Percentiles rank a stretch among this genome's conserved stretches.
These are phyloP conservation scores for Pachymerium ferrugineum DNA, from an alignment of 2,888 invertebrate species.

Conservation along the genomic window DNA sequence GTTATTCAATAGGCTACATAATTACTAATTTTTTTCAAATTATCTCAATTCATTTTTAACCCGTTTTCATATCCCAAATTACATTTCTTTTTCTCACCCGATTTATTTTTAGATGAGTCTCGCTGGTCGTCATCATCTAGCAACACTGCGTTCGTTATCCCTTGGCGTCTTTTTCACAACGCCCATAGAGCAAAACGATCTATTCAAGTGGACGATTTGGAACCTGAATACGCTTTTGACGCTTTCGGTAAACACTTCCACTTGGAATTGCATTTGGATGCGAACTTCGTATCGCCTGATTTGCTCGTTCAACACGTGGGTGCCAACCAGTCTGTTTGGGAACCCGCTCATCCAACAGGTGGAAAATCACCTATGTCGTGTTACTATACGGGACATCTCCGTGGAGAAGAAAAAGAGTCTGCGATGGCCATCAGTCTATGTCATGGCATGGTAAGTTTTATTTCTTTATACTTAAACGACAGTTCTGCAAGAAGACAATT, in stretches of 20 bases:
- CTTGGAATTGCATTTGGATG: background rate
- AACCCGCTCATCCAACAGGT: background rate
- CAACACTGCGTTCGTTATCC: background rate
- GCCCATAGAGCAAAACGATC: background rate
- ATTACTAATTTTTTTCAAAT: too few relatives aligned
- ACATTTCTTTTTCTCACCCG: background rate
- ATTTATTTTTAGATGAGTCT: background rate
- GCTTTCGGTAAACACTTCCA: background rate
- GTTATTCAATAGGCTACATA: too few relatives aligned
- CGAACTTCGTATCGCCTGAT: background rate
- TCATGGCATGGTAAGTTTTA: background rate
- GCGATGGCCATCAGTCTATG: slow-evolving; percentile 1
- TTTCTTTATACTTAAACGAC: too few relatives aligned
- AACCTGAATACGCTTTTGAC: background rate
- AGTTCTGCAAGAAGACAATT: too few relatives aligned
- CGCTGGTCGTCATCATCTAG: background rate
- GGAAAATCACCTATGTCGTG: background rate
- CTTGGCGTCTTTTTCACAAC: background rate
- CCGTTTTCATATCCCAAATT: background rate
- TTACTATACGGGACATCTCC: background rate
- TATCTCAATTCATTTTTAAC: too few relatives aligned
- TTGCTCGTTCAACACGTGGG: background rate
- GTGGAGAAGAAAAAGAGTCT: background rate
- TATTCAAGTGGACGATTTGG: background rate
- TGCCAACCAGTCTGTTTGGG: background rate